Percentiles rank a stretch among this genome's conserved stretches.
These are phyloP conservation scores for Ctenopoma multispine DNA, from an alignment of 2,797 vertebrate species.

Conservation along the genomic window DNA sequence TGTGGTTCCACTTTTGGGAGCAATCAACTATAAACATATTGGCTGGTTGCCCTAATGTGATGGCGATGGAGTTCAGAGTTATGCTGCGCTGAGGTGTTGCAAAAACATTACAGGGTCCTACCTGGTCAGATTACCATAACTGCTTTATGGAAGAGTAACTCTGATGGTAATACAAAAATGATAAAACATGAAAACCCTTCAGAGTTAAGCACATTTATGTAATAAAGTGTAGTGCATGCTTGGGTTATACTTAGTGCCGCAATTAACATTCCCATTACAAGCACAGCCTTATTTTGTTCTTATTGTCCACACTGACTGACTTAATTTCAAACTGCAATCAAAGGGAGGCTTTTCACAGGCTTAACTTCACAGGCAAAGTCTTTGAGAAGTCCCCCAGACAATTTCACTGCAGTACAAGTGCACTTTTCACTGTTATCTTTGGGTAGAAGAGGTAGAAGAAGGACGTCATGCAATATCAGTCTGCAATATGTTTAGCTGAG, in stretches of 20 bases:
- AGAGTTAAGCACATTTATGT: no score
- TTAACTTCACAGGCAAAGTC: slow-evolving; percentile 61
- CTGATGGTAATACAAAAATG: no score
- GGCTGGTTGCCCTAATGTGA: no score
- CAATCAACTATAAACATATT: no score
- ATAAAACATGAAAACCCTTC: no score
- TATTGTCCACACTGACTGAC: slow-evolving; percentile 37
- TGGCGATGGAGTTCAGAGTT: no score
- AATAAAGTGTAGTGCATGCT: slow-evolving; percentile 1
- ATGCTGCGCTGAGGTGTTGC: no score
- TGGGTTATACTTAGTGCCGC: slow-evolving; percentile 3
- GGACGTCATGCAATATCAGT: slow-evolving; percentile 74
- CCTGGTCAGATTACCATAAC: no score
- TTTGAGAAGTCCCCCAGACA: slow-evolving; percentile 64
- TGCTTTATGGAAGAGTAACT: no score
- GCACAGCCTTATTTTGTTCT: slow-evolving; percentile 16
- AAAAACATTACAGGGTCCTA: no score
- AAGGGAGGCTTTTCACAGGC: slow-evolving; percentile 59
- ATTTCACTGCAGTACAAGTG: slow-evolving; percentile 60
- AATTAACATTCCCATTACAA: slow-evolving; percentile 47
- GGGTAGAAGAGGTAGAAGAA: slow-evolving; percentile 53
- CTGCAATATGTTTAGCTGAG: slow-evolving; percentile 74
- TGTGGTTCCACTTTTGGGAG: no score
- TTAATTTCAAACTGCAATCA: slow-evolving; percentile 66
- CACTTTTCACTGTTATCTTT: slow-evolving; percentile 72